phyloP scores from a whole-genome alignment of 2,113 vertebrate genomes.

The Cavia porcellus region DNA sequence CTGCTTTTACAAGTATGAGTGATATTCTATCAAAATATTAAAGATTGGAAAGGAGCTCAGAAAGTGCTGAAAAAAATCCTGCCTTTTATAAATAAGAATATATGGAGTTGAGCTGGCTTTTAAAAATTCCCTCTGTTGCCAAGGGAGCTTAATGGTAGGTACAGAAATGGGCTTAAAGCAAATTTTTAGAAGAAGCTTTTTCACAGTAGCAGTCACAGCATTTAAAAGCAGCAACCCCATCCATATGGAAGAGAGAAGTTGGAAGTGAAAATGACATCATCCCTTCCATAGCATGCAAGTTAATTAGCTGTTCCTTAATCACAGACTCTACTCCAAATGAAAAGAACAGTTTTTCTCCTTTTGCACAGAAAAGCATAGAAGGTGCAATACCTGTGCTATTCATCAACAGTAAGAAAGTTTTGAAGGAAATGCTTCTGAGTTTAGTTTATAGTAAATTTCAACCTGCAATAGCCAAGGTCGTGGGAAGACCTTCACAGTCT shows the following conservation, averaged over 20 bases:
- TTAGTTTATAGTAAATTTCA: constrained; percentile 58
- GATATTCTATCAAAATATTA: constrained; percentile 85
- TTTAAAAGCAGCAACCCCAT: constrained; percentile 65
- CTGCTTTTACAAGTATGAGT: constrained; percentile 71
- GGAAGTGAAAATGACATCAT: constrained; percentile 76
- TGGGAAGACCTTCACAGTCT: constrained; percentile 23
- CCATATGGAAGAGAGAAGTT: constrained; percentile 54
- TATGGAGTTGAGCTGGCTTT: constrained; percentile 71
- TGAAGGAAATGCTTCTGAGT: constrained; percentile 65
- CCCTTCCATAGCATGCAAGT: constrained; percentile 61
- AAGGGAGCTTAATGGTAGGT: constrained; percentile 80
- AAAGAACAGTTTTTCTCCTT: constrained; percentile 69
- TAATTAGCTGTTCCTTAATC: constrained; percentile 75
- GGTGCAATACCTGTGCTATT: constrained; percentile 65
- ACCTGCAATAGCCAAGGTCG: not conserved
- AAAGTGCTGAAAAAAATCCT: constrained; percentile 76
- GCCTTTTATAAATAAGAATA: constrained; percentile 82
- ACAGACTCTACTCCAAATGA: constrained; percentile 73
- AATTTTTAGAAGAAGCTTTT: constrained; percentile 80
- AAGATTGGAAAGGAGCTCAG: constrained; percentile 72
- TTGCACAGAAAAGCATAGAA: constrained; percentile 70
- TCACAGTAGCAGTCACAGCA: constrained; percentile 51
- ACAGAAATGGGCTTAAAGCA: constrained; percentile 81
- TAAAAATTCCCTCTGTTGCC: constrained; percentile 78
- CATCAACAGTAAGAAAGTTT: constrained; percentile 67